Conservation (phyloP, 2,888 invertebrate genomes). For the Ferrisia virgata region DNA sequence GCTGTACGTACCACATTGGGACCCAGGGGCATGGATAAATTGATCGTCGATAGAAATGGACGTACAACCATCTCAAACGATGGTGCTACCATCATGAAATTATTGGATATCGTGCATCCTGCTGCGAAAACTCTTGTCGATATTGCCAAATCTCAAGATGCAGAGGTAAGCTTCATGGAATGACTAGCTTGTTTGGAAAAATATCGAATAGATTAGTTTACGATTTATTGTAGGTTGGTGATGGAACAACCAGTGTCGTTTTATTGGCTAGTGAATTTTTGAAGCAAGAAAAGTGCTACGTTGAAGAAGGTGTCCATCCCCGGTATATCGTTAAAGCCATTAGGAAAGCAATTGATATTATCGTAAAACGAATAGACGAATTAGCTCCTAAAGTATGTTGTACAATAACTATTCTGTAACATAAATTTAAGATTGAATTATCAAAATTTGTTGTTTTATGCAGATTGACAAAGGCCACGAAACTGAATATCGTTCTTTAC, state of each 20-base stretch:
- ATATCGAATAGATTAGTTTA: background rate
- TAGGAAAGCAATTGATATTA: conserved; percentile 76
- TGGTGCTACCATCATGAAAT: conserved; percentile 97
- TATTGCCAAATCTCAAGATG: conserved; percentile 98
- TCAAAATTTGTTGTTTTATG: too few relatives aligned
- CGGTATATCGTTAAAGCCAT: conserved; percentile 87
- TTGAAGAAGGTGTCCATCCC: conserved; percentile 96
- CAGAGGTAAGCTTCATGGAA: conserved; percentile 67
- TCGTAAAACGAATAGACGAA: conserved; percentile 76
- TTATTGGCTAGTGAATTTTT: conserved; percentile 92
- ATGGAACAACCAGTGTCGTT: conserved; percentile 97
- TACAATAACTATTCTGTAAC: background rate
- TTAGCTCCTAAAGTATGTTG: conserved; percentile 67
- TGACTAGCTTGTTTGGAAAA: background rate
- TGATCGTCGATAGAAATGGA: conserved; percentile 85
- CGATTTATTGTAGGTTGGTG: conserved; percentile 73
- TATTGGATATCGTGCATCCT: conserved; percentile 96
- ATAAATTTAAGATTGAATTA: too few relatives aligned
- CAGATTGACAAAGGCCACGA: background rate
- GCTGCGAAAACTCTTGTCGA: conserved; percentile 97
- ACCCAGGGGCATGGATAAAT: conserved; percentile 98
- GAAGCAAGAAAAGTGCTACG: conserved; percentile 88
- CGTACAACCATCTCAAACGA: conserved; percentile 98
- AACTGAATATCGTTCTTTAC: conserved; percentile 60
- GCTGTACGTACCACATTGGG: conserved; percentile 96